Evolutionary conservation across 2,888 invertebrate genomes (phyloP).

Genomic region (Oegoconia quadripuncta): DNA sequence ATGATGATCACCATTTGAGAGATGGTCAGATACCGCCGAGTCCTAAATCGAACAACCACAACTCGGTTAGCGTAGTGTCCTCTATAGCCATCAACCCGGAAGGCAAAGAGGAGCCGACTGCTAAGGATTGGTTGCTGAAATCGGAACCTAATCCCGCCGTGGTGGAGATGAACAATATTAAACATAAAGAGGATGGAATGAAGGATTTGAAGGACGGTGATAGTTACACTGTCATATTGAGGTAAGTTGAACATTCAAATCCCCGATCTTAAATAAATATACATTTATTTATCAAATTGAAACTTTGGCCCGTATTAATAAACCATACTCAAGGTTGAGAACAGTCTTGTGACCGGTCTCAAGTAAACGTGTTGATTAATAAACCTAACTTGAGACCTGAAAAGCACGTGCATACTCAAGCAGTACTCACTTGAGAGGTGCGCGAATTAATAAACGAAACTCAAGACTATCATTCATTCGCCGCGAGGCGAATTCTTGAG

Average conservation of each 20-base stretch:
- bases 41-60: slow-evolving; percentile 65
- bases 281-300: too few species aligned
- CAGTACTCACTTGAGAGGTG: too few species aligned
- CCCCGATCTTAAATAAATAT: not conserved
- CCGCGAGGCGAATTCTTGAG: too few species aligned
- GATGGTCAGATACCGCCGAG: slow-evolving; percentile 64
- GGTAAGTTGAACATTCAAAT: slow-evolving; percentile 45
- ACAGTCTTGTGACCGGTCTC: too few species aligned
- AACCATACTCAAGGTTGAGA: too few species aligned
- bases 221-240: slow-evolving; percentile 88
- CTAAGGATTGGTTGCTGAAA: slow-evolving; percentile 67
- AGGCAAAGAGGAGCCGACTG: slow-evolving; percentile 57
- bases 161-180: slow-evolving; percentile 72
- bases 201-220: slow-evolving; percentile 80
- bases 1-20: slow-evolving; percentile 79
- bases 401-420: too few species aligned
- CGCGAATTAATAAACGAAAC: too few species aligned
- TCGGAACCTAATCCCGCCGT: slow-evolving; percentile 51
- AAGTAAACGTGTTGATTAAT: too few species aligned
- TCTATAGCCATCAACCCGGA: slow-evolving; percentile 62
- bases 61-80: slow-evolving; percentile 70
- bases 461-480: too few species aligned
- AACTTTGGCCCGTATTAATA: too few species aligned
- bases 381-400: too few species aligned
- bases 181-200: slow-evolving; percentile 60